These are phyloP conservation scores for Calliphora vicina DNA, from an alignment of 1,140 invertebrate genomes.

Conservation along the genomic window DNA sequence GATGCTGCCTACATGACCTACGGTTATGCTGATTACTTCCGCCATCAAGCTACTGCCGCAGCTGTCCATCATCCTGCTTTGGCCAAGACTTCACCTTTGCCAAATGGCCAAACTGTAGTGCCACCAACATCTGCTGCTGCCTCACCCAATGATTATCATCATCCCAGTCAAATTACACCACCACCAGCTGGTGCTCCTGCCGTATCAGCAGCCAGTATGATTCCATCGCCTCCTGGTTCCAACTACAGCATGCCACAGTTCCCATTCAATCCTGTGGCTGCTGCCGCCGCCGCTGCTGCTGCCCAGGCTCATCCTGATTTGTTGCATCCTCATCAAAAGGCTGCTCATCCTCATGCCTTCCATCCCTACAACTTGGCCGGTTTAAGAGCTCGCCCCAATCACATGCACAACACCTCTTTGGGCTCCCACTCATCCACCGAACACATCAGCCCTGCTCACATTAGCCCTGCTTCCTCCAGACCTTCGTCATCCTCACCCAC, in stretches of 20 bases:
- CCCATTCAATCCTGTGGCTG: constrained; percentile 64
- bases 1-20: constrained; percentile 77
- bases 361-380: constrained; percentile 61
- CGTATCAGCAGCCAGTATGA: constrained; percentile 46
- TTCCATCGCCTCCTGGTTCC: constrained; percentile 65
- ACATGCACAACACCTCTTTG: constrained; percentile 44
- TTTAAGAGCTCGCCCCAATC: constrained; percentile 49
- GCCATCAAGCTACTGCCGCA: constrained; percentile 56
- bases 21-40: constrained; percentile 72
- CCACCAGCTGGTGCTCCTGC: constrained; percentile 47
- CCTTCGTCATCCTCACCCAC: constrained; percentile 65
- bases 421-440: constrained; percentile 42
- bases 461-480: constrained; percentile 68
- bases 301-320: constrained; percentile 51
- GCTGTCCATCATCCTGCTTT: constrained; percentile 67
- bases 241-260: constrained; percentile 65
- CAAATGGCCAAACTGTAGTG: constrained; percentile 37
- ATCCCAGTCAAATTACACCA: constrained; percentile 42
- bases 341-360: constrained; percentile 49
- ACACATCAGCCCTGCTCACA: constrained; percentile 55
- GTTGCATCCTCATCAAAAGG: constrained; percentile 32
- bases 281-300: constrained; percentile 64
- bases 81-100: constrained; percentile 63
- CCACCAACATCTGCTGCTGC: constrained; percentile 44
- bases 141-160: constrained; percentile 44